phyloP scores from a whole-genome alignment of 2,888 invertebrate genomes.

The Craniophora ligustri region DNA sequence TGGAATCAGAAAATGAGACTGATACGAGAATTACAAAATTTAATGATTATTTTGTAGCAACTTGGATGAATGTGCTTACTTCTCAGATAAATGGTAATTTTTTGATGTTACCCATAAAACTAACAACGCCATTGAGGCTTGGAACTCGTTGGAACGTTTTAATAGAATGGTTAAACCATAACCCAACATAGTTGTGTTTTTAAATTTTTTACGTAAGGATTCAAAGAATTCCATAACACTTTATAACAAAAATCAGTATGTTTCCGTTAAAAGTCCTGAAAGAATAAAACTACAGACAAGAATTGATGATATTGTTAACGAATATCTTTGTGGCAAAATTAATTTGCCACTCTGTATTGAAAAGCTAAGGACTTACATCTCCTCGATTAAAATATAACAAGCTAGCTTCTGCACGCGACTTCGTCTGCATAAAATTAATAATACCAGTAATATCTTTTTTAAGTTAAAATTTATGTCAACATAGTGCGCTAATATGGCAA shows the following conservation, averaged over 20 bases:
- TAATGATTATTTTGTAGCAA: too few relatives aligned
- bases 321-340: slow-evolving; percentile 11
- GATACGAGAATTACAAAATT: too few relatives aligned
- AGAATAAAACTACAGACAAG: slow-evolving; percentile 17
- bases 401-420: too few relatives aligned
- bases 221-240: slow-evolving; percentile 1
- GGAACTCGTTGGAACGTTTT: slow-evolving; percentile 6
- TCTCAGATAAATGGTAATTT: too few relatives aligned
- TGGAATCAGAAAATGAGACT: too few relatives aligned
- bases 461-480: slow-evolving; percentile 10
- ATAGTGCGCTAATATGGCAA: slow-evolving; percentile 11
- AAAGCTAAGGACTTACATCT: too few relatives aligned
- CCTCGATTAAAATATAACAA: too few relatives aligned
- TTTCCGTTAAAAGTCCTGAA: slow-evolving; percentile 15
- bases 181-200: not conserved
- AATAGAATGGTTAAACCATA: not conserved
- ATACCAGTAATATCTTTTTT: slow-evolving; percentile 11
- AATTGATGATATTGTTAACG: slow-evolving; percentile 1
- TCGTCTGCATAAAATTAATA: too few relatives aligned
- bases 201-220: not conserved
- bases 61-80: too few relatives aligned
- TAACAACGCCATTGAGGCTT: not conserved
- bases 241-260: slow-evolving; percentile 11
- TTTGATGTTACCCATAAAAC: not conserved
- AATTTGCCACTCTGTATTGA: slow-evolving; percentile 22